phyloP scores from a whole-genome alignment of 2,113 vertebrate genomes.

The Neomonachus schauinslandi region DNA sequence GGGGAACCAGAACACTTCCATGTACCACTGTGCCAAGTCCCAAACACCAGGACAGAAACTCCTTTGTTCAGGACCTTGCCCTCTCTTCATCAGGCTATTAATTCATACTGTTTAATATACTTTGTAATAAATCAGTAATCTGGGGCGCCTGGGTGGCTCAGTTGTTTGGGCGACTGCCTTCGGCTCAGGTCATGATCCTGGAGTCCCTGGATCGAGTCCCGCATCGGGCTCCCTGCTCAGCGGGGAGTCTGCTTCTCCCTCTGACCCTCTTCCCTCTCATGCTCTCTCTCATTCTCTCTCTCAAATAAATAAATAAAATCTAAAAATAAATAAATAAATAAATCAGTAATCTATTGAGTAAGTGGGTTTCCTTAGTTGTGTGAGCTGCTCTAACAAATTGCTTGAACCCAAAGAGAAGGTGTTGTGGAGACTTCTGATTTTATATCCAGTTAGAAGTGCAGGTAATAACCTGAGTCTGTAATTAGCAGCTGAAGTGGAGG shows the following conservation, averaged over 20 bases:
- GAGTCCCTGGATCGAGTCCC: no score
- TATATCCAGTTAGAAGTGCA: not conserved
- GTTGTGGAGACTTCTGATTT: not conserved
- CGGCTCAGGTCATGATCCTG: no score
- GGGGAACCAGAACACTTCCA: not conserved
- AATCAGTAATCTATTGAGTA: not conserved
- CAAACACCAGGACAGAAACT: not conserved
- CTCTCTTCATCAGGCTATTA: not conserved
- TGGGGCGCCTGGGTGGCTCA: no score
- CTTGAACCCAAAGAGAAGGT: not conserved
- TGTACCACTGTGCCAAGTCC: not conserved
- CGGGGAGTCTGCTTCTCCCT: no score
- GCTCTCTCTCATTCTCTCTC: no score
- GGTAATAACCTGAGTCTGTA: not conserved
- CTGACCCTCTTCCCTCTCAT: no score
- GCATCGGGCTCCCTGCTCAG: no score
- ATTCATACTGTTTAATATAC: not conserved
- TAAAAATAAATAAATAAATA: not conserved
- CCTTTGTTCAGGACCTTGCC: not conserved
- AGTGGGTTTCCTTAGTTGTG: not conserved
- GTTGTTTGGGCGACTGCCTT: no score
- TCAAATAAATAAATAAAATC: no score
- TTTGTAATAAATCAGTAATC: not conserved
- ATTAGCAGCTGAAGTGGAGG: not conserved
- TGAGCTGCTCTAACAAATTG: not conserved